These are phyloP conservation scores for Gulo gulo DNA, from an alignment of 2,113 vertebrate genomes.

Conservation along the genomic window DNA sequence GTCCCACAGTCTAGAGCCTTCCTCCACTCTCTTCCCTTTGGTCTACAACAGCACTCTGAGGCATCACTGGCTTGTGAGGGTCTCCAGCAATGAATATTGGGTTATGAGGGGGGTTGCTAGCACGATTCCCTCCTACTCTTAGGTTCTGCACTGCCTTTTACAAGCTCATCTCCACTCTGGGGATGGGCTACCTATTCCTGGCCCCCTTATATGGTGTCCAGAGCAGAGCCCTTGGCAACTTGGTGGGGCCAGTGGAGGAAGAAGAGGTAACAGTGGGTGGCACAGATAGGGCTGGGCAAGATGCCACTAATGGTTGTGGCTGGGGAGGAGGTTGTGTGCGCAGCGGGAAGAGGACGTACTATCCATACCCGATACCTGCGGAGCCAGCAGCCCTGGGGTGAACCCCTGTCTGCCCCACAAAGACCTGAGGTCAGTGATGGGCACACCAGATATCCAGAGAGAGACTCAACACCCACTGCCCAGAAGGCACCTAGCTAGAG, in stretches of 20 bases:
- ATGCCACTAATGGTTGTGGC: neutral
- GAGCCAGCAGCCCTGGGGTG: neutral
- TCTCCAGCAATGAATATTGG: neutral
- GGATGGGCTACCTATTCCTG: neutral
- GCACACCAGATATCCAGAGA: neutral
- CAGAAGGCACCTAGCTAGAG: neutral
- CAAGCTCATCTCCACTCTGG: neutral
- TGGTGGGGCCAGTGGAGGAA: neutral
- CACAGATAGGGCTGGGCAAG: neutral
- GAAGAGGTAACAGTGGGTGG: neutral
- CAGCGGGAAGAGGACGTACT: neutral
- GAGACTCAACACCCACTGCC: neutral
- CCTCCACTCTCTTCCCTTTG: neutral
- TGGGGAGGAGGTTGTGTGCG: neutral
- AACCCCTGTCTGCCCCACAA: fast-evolving
- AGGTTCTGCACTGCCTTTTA: neutral
- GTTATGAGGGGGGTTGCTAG: neutral
- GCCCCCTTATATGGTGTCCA: neutral
- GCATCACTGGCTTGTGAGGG: no score
- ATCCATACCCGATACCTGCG: neutral
- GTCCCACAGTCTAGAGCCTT: no score
- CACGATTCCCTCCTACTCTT: neutral
- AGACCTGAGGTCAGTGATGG: neutral
- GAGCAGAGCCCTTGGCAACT: neutral
- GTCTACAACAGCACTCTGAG: neutral